Conservation (phyloP, 2,113 vertebrate genomes). For the Platichthys stellatus region DNA sequence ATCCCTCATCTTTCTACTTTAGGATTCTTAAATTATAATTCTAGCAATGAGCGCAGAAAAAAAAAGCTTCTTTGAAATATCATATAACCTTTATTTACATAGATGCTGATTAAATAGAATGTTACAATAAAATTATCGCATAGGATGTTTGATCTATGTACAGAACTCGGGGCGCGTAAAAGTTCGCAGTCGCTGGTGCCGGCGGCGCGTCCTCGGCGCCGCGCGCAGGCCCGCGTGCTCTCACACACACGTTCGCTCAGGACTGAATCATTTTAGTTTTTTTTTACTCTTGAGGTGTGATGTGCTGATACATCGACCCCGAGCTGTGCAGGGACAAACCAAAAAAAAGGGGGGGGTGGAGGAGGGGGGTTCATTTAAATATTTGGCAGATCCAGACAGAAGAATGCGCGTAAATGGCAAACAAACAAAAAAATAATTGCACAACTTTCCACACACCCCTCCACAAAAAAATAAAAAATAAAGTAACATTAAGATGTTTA, state of each 20-base stretch:
- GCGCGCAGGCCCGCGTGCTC: no score
- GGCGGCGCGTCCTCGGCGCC: slow-evolving; percentile 10
- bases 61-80: slow-evolving; percentile 76
- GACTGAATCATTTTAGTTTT: neutral
- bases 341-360: neutral
- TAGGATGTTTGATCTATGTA: slow-evolving; percentile 84
- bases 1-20: neutral
- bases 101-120: slow-evolving; percentile 87
- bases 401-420: slow-evolving; percentile 57
- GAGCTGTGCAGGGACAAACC: slow-evolving; percentile 25
- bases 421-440: slow-evolving; percentile 62
- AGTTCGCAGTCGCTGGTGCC: slow-evolving; percentile 30
- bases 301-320: slow-evolving; percentile 14
- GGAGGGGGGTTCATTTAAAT: slow-evolving; percentile 54
- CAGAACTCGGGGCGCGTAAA: slow-evolving; percentile 67
- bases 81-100: slow-evolving; percentile 88
- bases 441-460: slow-evolving; percentile 47
- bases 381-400: slow-evolving; percentile 71
- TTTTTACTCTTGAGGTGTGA: slow-evolving; percentile 25
- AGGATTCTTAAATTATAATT: fast-evolving
- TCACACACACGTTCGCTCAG: slow-evolving; percentile 2
- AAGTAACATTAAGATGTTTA: slow-evolving; percentile 54
- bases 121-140: slow-evolving; percentile 86
- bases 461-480: slow-evolving; percentile 22
- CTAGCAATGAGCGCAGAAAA: neutral